Evolutionary conservation across 2,888 invertebrate genomes (phyloP).

Genomic region (Amorpha juglandis): DNA sequence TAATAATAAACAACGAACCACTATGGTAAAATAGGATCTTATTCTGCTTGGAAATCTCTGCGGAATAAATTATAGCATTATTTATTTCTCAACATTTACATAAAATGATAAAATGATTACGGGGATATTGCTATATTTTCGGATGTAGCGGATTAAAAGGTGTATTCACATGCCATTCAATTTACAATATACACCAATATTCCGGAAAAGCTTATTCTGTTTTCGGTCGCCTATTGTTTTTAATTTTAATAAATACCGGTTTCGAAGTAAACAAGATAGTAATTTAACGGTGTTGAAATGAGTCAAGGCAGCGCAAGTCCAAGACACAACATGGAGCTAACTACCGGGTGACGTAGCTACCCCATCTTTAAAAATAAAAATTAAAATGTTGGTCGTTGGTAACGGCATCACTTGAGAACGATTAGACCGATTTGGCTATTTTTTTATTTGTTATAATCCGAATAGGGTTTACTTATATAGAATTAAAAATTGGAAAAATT

Average conservation of each 20-base stretch:
- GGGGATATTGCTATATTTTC: not conserved
- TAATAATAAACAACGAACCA: not conserved
- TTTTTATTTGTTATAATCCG: too few species aligned
- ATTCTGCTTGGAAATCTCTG: not conserved
- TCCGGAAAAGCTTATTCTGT: not conserved
- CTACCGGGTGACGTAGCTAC: not conserved
- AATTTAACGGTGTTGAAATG: not conserved
- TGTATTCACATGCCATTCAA: not conserved
- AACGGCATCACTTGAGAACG: too few species aligned
- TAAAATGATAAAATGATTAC: not conserved
- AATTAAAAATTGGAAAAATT: too few species aligned
- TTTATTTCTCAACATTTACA: not conserved
- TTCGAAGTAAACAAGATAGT: not conserved
- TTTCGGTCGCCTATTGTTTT: not conserved
- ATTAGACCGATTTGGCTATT: too few species aligned
- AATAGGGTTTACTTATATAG: too few species aligned
- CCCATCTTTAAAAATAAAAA: too few species aligned
- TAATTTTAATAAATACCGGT: not conserved
- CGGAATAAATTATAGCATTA: not conserved
- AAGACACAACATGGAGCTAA: not conserved
- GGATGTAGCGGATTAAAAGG: not conserved
- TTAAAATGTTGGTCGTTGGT: too few species aligned
- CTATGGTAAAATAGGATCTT: too few species aligned
- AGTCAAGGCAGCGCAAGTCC: not conserved
- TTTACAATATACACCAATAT: not conserved